A percentile compares a stretch with the other conserved stretches of the same genome.
phyloP scores from a whole-genome alignment of 2,113 vertebrate species.

The Aspidoscelis tigris region DNA sequence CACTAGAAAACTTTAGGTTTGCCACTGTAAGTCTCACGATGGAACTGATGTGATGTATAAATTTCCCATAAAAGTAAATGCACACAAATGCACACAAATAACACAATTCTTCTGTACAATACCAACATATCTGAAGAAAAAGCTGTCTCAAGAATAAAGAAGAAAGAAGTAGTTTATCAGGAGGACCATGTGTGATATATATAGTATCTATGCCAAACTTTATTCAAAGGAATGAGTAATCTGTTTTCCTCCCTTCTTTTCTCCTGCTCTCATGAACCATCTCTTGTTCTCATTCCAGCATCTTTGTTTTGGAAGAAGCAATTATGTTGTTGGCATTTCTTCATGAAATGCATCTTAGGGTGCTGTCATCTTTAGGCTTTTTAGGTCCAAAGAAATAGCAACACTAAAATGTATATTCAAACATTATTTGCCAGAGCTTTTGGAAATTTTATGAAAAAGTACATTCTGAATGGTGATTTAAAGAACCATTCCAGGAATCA shows the following conservation, averaged over 20 bases:
- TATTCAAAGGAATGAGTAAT: slow-evolving; percentile 63
- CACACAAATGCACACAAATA: neutral
- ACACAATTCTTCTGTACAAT: neutral
- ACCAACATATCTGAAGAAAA: too few relatives aligned
- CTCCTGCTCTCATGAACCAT: too few relatives aligned
- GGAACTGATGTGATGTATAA: neutral
- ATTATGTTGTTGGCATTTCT: slow-evolving; percentile 54
- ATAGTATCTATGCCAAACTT: slow-evolving; percentile 11
- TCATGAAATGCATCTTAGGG: slow-evolving; percentile 44
- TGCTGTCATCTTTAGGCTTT: slow-evolving; percentile 18
- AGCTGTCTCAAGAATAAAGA: neutral
- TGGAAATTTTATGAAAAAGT: neutral
- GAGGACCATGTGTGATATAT: neutral
- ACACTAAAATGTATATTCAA: neutral
- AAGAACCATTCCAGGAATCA: neutral
- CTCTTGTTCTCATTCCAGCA: slow-evolving; percentile 37
- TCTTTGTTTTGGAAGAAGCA: slow-evolving; percentile 48
- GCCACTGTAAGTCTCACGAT: neutral
- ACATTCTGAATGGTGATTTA: neutral
- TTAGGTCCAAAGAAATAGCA: slow-evolving; percentile 12
- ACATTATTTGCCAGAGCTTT: neutral
- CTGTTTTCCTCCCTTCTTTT: slow-evolving; percentile 17
- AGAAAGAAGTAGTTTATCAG: neutral
- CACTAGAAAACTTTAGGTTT: neutral
- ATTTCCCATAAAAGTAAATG: neutral